Conservation (phyloP, 2,797 vertebrate genomes). For the Gymnoscopelus microlampas region DNA sequence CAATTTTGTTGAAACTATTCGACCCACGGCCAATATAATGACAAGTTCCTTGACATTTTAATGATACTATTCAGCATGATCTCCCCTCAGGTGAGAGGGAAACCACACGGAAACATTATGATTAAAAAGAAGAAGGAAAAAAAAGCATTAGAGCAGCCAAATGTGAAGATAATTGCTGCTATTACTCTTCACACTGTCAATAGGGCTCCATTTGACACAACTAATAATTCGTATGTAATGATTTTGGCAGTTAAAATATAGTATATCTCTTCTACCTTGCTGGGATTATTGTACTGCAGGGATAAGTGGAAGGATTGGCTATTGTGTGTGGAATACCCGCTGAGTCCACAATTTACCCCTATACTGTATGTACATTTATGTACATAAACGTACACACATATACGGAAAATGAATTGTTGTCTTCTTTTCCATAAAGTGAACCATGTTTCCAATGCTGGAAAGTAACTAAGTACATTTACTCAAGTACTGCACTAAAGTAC, state of each 20-base stretch:
- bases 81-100: conserved; percentile 26
- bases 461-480: too few species aligned
- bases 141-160: conserved; percentile 52
- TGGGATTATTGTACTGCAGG: conserved; percentile 11
- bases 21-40: conserved; percentile 32
- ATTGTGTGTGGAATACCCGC: too few species aligned
- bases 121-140: conserved; percentile 35
- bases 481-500: too few species aligned
- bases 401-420: not conserved
- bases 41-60: conserved; percentile 55
- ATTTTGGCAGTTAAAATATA: conserved; percentile 50
- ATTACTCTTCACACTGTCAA: conserved; percentile 55
- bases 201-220: conserved; percentile 49
- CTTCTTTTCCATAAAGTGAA: too few species aligned
- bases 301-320: too few species aligned
- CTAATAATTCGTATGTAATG: conserved; percentile 53
- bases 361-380: not conserved
- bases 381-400: not conserved
- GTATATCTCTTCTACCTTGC: not conserved
- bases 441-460: too few species aligned
- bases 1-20: conserved; percentile 20
- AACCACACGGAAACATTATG: conserved; percentile 41
- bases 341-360: too few species aligned
- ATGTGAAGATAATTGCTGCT: conserved; percentile 68
- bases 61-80: conserved; percentile 44